Conservation (phyloP, 1,140 invertebrate genomes). For the Camponotus pennsylvanicus region DNA sequence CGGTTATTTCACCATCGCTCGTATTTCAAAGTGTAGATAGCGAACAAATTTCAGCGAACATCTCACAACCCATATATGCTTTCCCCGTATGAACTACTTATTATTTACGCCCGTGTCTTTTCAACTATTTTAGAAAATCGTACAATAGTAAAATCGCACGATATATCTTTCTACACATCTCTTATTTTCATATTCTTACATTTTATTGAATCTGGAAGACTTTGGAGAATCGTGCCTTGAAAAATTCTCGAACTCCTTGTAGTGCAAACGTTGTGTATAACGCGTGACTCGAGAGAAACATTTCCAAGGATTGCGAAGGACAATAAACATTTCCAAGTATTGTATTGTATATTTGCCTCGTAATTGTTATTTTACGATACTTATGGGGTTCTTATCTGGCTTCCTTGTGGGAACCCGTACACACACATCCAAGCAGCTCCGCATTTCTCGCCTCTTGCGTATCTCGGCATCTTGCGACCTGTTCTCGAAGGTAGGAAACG, state of each 20-base stretch:
- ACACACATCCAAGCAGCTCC: neutral
- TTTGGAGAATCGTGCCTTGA: neutral
- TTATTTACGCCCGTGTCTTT: neutral
- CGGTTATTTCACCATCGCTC: slow-evolving; percentile 27
- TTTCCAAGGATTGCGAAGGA: too few relatives aligned
- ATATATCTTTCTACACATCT: neutral
- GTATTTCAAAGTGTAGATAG: neutral
- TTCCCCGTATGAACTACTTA: slow-evolving; percentile 20
- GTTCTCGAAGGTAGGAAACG: slow-evolving; percentile 47
- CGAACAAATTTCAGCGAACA: slow-evolving; percentile 14
- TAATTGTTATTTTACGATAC: slow-evolving; percentile 55
- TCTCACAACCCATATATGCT: neutral
- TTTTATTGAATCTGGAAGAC: neutral
- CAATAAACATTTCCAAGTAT: slow-evolving; percentile 16
- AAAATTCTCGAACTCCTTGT: slow-evolving; percentile 1
- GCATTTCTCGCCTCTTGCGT: neutral
- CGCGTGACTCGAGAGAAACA: neutral
- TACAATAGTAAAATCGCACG: neutral
- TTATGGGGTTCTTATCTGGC: slow-evolving; percentile 34
- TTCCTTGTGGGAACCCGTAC: neutral
- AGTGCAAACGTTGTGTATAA: neutral
- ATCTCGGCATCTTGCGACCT: slow-evolving; percentile 32
- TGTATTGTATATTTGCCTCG: slow-evolving; percentile 20
- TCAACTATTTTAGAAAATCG: neutral
- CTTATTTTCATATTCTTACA: neutral